These are phyloP conservation scores for Podarcis cretensis DNA, from an alignment of 2,113 vertebrate species.

Conservation along the genomic window DNA sequence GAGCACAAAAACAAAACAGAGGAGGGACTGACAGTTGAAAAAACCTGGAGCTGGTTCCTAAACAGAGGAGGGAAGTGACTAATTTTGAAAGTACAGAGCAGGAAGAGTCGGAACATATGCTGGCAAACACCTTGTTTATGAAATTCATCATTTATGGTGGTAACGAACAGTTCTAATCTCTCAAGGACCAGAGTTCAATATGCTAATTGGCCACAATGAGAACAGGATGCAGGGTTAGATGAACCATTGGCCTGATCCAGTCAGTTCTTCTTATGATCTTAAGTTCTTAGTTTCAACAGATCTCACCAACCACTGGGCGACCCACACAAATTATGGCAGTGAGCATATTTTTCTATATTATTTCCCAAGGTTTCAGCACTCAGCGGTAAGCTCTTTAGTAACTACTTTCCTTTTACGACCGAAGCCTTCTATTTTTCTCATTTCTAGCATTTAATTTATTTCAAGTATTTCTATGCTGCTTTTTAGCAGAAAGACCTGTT, in stretches of 20 bases:
- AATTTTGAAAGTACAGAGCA: background rate
- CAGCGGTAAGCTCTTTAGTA: background rate
- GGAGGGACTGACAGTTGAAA: background rate
- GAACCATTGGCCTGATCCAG: too few species aligned
- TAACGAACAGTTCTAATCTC: background rate
- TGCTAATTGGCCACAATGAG: too few species aligned
- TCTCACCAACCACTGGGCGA: background rate
- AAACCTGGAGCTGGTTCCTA: background rate
- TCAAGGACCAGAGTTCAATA: background rate
- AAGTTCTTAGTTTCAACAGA: background rate
- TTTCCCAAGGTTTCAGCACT: background rate
- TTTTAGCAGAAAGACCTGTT: background rate
- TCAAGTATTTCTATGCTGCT: too few species aligned
- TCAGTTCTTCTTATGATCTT: too few species aligned
- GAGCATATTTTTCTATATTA: background rate
- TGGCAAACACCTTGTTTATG: background rate
- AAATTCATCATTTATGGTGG: background rate
- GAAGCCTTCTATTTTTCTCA: too few species aligned
- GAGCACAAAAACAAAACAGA: background rate
- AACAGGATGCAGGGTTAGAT: too few species aligned
- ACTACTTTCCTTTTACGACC: background rate
- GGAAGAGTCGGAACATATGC: background rate
- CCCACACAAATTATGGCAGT: background rate
- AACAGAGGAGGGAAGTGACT: constrained; percentile 1
- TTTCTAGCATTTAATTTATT: too few species aligned